A percentile compares a stretch with the other conserved stretches of the same genome.
Conservation (phyloP, 2,888 invertebrate species). For the Acholoe squamosa region DNA sequence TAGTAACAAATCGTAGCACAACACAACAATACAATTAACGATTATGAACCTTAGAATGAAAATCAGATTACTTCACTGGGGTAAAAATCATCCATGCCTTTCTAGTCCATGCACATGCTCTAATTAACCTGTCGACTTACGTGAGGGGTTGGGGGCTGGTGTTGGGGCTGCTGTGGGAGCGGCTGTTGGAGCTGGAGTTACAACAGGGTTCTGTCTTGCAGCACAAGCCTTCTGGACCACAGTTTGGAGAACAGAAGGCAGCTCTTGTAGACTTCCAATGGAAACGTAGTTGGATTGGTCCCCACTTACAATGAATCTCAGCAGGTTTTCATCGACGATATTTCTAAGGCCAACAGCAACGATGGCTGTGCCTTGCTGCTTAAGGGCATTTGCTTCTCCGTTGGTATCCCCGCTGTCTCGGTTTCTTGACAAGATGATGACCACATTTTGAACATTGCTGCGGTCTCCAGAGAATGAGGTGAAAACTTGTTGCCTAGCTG, state of each 20-base stretch:
- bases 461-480: neutral
- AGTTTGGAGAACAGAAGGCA: neutral
- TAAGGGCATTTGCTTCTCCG: neutral
- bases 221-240: neutral
- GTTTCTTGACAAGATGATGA: neutral
- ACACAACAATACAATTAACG: too few species aligned
- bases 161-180: neutral
- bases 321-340: neutral
- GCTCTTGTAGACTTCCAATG: slow-evolving; percentile 13
- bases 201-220: neutral
- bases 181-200: neutral
- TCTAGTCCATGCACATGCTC: neutral
- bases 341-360: neutral
- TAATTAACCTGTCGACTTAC: neutral
- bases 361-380: neutral
- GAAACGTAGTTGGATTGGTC: neutral
- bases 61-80: too few species aligned
- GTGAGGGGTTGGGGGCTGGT: neutral
- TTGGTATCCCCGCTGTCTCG: neutral
- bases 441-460: neutral
- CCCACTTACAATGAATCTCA: neutral
- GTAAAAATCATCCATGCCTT: neutral
- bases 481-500: neutral
- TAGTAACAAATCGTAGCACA: too few species aligned
- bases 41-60: too few species aligned